Conservation (phyloP, 2,113 vertebrate species). For the Phalacrocorax brasilianus region DNA sequence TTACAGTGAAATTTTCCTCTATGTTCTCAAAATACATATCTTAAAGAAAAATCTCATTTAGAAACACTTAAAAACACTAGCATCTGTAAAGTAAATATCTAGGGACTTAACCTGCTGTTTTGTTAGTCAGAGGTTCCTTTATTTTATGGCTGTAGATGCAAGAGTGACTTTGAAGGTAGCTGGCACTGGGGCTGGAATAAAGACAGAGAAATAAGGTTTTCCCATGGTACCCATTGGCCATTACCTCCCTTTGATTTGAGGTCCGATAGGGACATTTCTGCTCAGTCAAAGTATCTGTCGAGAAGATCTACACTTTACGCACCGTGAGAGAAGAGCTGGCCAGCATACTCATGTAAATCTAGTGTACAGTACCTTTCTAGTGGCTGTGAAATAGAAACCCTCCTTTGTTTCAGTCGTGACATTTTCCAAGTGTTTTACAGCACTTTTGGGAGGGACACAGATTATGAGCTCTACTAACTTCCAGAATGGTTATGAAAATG, state of each 20-base stretch:
- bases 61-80: not conserved
- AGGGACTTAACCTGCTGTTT: not conserved
- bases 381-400: not conserved
- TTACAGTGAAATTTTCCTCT: not conserved
- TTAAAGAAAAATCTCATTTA: not conserved
- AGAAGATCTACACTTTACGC: not conserved
- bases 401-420: not conserved
- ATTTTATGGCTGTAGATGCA: not conserved
- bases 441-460: not conserved
- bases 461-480: not conserved
- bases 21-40: not conserved
- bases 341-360: not conserved
- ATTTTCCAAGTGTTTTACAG: not conserved
- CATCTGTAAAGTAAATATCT: not conserved
- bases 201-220: conserved; percentile 3
- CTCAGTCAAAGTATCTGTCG: not conserved
- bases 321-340: not conserved
- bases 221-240: not conserved
- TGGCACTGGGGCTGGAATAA: not conserved
- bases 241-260: conserved; percentile 23
- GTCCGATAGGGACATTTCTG: not conserved
- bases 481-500: not conserved
- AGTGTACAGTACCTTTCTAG: not conserved
- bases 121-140: not conserved
- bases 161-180: not conserved